Evolutionary conservation across 2,797 vertebrate species (phyloP), one percentile per base, ranked within the genome.

Genomic region (Coregonus sp.): DNA sequence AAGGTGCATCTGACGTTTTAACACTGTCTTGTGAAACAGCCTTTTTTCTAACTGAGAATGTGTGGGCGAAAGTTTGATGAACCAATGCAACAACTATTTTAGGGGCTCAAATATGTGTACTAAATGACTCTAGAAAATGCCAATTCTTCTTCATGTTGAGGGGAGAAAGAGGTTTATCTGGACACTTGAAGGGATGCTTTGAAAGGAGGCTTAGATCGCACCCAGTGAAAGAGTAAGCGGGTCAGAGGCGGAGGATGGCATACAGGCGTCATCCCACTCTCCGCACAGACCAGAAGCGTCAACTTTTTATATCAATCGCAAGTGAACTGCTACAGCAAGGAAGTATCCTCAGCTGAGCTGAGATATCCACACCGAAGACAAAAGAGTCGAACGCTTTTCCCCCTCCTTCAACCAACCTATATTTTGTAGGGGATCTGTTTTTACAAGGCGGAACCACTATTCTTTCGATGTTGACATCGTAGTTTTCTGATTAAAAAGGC

Each of bases 351-450:
- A 47, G 40, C 40, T 47, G 40, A 47, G 40, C 40, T 12, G 40
- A 47, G 40, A 47, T 47, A 47, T 47, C 40, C 40, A 47, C 40
- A 35, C 47, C 51, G 35, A 18, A 78, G 77, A 86, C 82, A 86
- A 86, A 86, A 84, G 84, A 80, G n/a, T 72, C 73, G 75, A 80
- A 76, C 56, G 20, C 33, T 79, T 77, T 67, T 63, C 52, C 37
- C 72, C 56, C 71, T 40, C 63, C 61, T 59, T 68, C 31, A 9
- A 37, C 20, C 59, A 25, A 63, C 56, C 31, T 69, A 29, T 47
- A 69, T 71, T 52, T 47, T 18, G 63, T 6, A 37, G 40, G 40
- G n/a, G 59, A 40, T 47, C 11, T 70, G 6, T 68, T 65, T 66
- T 50, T n/a, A 74, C 67, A 65, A 67, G 61, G 25, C 71, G 83